These are phyloP conservation scores for Brenthis daphne DNA, from an alignment of 2,888 invertebrate genomes.

Conservation along the genomic window DNA sequence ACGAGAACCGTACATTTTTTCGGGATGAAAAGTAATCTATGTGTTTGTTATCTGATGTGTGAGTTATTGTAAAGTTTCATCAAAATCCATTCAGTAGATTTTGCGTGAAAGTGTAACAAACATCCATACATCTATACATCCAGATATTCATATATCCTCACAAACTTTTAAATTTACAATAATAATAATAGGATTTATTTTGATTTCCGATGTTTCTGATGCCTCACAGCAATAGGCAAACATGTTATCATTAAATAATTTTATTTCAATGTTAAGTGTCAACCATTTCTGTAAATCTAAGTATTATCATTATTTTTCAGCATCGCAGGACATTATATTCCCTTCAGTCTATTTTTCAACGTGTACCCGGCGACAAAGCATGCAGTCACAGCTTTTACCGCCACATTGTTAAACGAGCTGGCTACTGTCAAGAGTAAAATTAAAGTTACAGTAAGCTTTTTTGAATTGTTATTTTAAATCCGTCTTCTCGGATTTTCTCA, in stretches of 20 bases:
- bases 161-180: too few species aligned
- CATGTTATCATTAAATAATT: background rate
- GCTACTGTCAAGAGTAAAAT: conserved; percentile 66
- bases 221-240: background rate
- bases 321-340: conserved; percentile 67
- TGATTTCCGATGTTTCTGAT: too few species aligned
- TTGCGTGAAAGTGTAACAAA: too few species aligned
- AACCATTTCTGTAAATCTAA: background rate
- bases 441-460: conserved; percentile 64
- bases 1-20: too few species aligned
- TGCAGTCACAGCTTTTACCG: conserved; percentile 77
- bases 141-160: too few species aligned
- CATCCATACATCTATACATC: too few species aligned
- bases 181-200: too few species aligned
- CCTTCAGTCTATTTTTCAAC: conserved; percentile 55
- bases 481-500: too few species aligned
- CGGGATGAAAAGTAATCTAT: too few species aligned
- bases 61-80: too few species aligned
- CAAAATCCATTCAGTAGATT: too few species aligned
- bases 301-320: conserved; percentile 46
- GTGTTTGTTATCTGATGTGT: too few species aligned
- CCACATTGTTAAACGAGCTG: conserved; percentile 77
- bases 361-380: conserved; percentile 81
- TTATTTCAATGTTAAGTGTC: background rate
- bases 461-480: background rate